Evolutionary conservation across 2,888 invertebrate species (phyloP).

Genomic region (Drosophila fungiperda): DNA sequence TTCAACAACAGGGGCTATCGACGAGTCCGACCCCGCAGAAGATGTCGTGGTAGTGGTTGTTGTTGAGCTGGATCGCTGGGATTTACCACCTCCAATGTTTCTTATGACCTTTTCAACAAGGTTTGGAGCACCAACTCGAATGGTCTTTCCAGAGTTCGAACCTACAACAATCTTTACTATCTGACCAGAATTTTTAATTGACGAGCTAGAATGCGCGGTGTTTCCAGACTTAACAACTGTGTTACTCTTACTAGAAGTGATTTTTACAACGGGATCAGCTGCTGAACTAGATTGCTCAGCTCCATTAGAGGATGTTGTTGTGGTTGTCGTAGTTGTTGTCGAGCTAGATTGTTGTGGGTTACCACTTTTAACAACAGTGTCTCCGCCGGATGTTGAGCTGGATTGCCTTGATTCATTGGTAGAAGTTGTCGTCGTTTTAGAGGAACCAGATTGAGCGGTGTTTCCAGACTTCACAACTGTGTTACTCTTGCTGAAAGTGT

Average conservation of each 20-base stretch:
- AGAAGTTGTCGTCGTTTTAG: slow-evolving; percentile 1
- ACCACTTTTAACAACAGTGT: slow-evolving; percentile 1
- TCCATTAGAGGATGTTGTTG: not conserved
- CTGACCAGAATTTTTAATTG: not conserved
- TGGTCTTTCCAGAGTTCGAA: too few relatives aligned
- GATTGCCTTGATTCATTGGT: not conserved
- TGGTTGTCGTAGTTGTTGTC: slow-evolving; percentile 22
- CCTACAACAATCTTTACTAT: too few relatives aligned
- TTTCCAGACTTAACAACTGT: slow-evolving; percentile 12
- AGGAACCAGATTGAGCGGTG: too few relatives aligned
- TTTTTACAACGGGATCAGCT: not conserved
- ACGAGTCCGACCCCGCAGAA: not conserved
- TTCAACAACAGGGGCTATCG: not conserved
- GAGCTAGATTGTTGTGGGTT: not conserved
- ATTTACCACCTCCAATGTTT: not conserved
- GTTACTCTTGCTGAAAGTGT: too few relatives aligned
- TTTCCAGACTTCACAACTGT: too few relatives aligned
- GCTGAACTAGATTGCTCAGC: not conserved
- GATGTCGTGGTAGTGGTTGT: slow-evolving; percentile 2
- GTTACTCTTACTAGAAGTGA: not conserved
- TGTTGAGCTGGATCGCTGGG: slow-evolving; percentile 10
- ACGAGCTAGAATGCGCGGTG: slow-evolving; percentile 10
- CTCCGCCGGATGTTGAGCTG: not conserved
- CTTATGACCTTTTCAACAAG: not conserved
- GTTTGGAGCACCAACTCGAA: too few relatives aligned